Evolutionary conservation across 2,888 invertebrate genomes (phyloP).

Genomic region (Aspidiotus rigidus): DNA sequence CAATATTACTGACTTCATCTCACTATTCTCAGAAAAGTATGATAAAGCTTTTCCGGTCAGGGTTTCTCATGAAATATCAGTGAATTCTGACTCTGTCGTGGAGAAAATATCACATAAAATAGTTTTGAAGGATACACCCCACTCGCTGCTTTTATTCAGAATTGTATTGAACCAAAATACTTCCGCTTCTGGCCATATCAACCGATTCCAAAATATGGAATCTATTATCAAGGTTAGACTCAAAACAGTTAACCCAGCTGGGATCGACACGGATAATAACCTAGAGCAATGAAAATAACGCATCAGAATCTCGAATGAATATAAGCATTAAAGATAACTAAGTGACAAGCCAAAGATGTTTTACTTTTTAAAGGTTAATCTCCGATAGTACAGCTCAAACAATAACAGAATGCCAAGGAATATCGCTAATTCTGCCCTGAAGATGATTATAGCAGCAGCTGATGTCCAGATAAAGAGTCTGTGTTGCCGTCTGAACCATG

Average conservation of each 20-base stretch:
- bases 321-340: constrained; percentile 6
- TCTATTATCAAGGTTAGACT: constrained; percentile 70
- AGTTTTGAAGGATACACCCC: constrained; percentile 81
- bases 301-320: constrained; percentile 7
- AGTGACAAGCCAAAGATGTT: constrained; percentile 18
- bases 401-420: constrained; percentile 77
- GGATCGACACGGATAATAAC: constrained; percentile 59
- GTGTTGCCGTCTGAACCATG: constrained; percentile 71
- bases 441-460: constrained; percentile 80
- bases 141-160: constrained; percentile 86
- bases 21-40: too few relatives aligned
- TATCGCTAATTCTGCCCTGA: constrained; percentile 79
- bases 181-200: constrained; percentile 94
- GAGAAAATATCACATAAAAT: neutral
- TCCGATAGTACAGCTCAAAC: constrained; percentile 63
- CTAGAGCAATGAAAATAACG: constrained; percentile 46
- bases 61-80: too few relatives aligned
- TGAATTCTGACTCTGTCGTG: too few relatives aligned
- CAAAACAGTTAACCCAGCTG: constrained; percentile 59
- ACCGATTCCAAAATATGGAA: constrained; percentile 83
- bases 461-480: constrained; percentile 69
- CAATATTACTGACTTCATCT: too few relatives aligned
- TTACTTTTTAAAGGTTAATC: constrained; percentile 47
- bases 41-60: too few relatives aligned
- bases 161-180: constrained; percentile 93